Base-by-base conservation (phyloP, 1,140 invertebrate genomes). In the Chionoecetes opilio region DNA sequence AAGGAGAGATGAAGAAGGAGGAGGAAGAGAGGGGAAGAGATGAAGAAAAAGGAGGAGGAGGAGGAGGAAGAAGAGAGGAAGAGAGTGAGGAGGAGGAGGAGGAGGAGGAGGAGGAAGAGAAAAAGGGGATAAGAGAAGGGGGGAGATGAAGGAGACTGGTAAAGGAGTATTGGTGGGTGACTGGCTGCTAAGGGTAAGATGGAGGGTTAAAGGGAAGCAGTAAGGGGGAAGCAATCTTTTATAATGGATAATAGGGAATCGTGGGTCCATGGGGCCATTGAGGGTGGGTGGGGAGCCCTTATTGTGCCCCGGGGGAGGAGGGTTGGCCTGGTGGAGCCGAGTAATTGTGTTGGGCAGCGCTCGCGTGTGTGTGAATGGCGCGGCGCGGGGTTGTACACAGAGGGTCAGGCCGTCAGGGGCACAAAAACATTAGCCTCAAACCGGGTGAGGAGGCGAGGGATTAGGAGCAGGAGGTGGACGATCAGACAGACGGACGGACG, bases 341-440 rank as follows among this genome's bases (percentile, higher is more conserved):
- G 86, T 88, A 88, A 88, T 88, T 88, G 86, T 88, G 86, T 35
- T 88, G 37, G 86, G 86, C 86, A 88, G 0, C 34, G 35, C 26
- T 88, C 86, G 86, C 86, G 86, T 88, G 86, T 88, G 86, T 88
- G 5, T 88, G 86, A 88, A 88, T 88, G 86, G 86, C 11, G 84
- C 86, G 26, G 35, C 34, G 17, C 35, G 14, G 86, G 21, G 38
- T 88, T 21, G 38, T 37, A 88, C 86, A 88, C 37, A 88, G 86
- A 38, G 26, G 86, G 2, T 41, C 86, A 37, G 35, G 32, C 5
- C 35, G 2, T 41, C 86, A 37, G 35, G 32, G 86, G n/a, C 86
- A 88, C 86, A 88, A 88, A 88, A 88, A 88, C 86, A 88, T 35
- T 35, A 88, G 35, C 86, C 38, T 38, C 86, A 41, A 29, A 35